Evolutionary conservation across 2,888 invertebrate species (phyloP).

Genomic region (Synergus umbraculus): DNA sequence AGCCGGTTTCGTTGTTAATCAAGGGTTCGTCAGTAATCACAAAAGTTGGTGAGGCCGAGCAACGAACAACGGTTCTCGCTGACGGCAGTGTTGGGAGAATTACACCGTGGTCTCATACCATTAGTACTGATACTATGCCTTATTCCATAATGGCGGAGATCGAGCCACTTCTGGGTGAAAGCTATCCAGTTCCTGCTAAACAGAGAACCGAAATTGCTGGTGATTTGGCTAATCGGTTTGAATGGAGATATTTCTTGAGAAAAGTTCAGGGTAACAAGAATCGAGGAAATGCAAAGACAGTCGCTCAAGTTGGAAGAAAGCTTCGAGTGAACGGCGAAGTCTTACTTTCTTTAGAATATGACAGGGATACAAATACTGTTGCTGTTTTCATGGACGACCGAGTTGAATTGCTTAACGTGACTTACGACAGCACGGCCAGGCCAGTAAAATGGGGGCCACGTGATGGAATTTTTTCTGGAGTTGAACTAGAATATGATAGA

Average conservation of each 20-base stretch:
- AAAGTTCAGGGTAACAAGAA: constrained; percentile 81
- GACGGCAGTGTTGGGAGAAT: constrained; percentile 90
- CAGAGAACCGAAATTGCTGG: constrained; percentile 94
- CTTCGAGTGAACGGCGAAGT: constrained; percentile 94
- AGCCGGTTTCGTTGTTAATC: constrained; percentile 90
- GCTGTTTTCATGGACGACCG: constrained; percentile 93
- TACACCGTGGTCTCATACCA: constrained; percentile 91
- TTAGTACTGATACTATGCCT: constrained; percentile 94
- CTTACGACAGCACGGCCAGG: constrained; percentile 90
- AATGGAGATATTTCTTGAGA: constrained; percentile 95
- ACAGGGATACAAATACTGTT: constrained; percentile 90
- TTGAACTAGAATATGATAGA: constrained; percentile 94
- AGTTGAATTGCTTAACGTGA: constrained; percentile 90
- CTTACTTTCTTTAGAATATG: constrained; percentile 93
- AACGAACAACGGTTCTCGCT: constrained; percentile 87
- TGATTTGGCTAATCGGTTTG: constrained; percentile 94
- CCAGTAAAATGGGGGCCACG: constrained; percentile 92
- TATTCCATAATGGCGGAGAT: constrained; percentile 94
- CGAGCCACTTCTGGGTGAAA: constrained; percentile 92
- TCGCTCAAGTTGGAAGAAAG: constrained; percentile 91
- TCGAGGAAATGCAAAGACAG: constrained; percentile 80
- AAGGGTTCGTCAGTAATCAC: constrained; percentile 92
- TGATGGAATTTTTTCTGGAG: constrained; percentile 91
- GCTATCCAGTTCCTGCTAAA: constrained; percentile 94
- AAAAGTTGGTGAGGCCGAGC: constrained; percentile 89